Evolutionary conservation across 2,888 invertebrate species (phyloP).

Genomic region (Aelia acuminata): DNA sequence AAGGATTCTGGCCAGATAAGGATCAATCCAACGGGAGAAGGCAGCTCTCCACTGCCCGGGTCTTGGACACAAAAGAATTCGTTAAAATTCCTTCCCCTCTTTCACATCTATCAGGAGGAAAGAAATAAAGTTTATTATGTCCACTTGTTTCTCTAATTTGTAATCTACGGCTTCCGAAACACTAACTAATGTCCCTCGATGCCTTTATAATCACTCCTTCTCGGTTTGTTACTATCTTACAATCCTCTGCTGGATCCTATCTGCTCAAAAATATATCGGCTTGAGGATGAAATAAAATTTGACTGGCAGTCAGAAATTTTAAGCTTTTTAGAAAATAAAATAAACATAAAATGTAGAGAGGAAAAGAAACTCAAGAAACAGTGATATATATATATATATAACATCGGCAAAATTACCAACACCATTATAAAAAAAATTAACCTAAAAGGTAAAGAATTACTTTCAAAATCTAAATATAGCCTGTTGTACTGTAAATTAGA

Average conservation of each 20-base stretch:
- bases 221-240: neutral
- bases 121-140: slow-evolving; percentile 41
- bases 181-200: neutral
- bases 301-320: neutral
- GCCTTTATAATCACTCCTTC: neutral
- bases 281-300: neutral
- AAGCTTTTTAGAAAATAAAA: no score
- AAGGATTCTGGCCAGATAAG: slow-evolving; percentile 41
- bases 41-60: no score
- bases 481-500: no score
- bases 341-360: no score
- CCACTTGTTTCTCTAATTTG: slow-evolving; percentile 34
- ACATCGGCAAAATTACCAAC: no score
- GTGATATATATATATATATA: no score
- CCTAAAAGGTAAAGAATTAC: no score
- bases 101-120: slow-evolving; percentile 34
- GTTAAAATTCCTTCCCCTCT: slow-evolving; percentile 34
- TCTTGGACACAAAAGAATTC: slow-evolving; percentile 44
- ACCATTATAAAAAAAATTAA: no score
- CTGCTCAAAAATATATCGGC: neutral
- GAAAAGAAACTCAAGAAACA: no score
- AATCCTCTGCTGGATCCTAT: neutral
- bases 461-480: no score
- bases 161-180: neutral
- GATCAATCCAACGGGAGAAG: neutral